Conservation (phyloP, 2,797 vertebrate genomes). For the Agapornis canus region DNA sequence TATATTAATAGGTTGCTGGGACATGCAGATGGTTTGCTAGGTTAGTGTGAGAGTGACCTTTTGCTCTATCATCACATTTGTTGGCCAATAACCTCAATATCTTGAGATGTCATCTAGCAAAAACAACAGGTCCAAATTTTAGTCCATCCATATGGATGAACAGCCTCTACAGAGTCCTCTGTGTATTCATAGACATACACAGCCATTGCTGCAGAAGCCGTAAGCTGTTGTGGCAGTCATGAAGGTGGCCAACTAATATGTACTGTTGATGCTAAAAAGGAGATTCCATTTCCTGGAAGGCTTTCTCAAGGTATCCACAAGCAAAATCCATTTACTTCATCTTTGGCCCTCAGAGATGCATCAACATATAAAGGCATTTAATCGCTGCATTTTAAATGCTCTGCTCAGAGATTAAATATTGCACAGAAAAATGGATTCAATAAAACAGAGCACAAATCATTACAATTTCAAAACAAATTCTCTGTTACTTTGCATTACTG, state of each 20-base stretch:
- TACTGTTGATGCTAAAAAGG: not conserved
- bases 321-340: constrained; percentile 5
- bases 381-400: constrained; percentile 40
- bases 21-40: not conserved
- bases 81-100: not conserved
- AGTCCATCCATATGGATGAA: not conserved
- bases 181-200: no score
- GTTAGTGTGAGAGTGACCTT: not conserved
- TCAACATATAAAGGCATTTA: constrained; percentile 39
- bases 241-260: not conserved
- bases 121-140: not conserved
- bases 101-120: not conserved
- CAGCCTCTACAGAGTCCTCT: no score
- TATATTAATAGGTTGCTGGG: not conserved
- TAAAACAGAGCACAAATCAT: constrained; percentile 23
- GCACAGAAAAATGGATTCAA: not conserved
- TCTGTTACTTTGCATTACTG: not conserved
- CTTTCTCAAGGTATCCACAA: not conserved
- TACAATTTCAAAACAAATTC: not conserved
- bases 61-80: not conserved
- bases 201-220: not conserved
- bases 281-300: not conserved
- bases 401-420: constrained; percentile 30
- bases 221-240: not conserved
- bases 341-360: constrained; percentile 17